These are phyloP conservation scores for Limenitis camilla DNA, from an alignment of 2,888 invertebrate genomes.

Conservation along the genomic window DNA sequence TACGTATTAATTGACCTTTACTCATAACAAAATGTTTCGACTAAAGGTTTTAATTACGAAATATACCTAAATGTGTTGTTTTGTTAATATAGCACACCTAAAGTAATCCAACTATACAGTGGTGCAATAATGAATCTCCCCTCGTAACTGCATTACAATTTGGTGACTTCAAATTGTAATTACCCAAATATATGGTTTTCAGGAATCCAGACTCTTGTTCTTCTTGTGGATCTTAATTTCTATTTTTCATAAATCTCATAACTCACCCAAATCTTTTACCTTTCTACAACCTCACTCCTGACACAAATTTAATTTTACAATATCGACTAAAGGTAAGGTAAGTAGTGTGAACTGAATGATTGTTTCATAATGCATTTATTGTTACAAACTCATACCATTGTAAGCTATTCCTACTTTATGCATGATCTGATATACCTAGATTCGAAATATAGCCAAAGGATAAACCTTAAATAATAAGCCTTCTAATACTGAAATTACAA, in stretches of 20 bases:
- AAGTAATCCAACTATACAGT: conserved; percentile 40
- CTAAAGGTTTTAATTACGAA: conserved; percentile 49
- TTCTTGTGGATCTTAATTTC: conserved; percentile 56
- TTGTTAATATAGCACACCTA: conserved; percentile 37
- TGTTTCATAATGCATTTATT: too few species aligned
- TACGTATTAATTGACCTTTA: conserved; percentile 49
- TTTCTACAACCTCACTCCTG: conserved; percentile 5
- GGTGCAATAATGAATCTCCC: conserved; percentile 68
- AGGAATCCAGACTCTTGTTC: conserved; percentile 71
- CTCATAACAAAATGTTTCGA: conserved; percentile 46
- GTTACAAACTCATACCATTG: too few species aligned
- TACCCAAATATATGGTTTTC: conserved; percentile 62
- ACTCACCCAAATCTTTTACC: conserved; percentile 16
- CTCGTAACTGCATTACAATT: conserved; percentile 76
- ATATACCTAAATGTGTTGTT: conserved; percentile 39
- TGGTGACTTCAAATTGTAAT: conserved; percentile 75
- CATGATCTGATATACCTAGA: too few species aligned
- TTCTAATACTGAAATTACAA: too few species aligned
- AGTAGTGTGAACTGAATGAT: background rate
- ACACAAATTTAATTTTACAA: background rate
- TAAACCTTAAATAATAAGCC: too few species aligned
- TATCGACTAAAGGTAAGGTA: conserved; percentile 14
- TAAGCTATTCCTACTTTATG: too few species aligned
- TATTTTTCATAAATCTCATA: conserved; percentile 17
- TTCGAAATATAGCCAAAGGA: too few species aligned